Evolutionary conservation across 2,797 vertebrate genomes (phyloP).

Genomic region (Alcedo quadribrachys): DNA sequence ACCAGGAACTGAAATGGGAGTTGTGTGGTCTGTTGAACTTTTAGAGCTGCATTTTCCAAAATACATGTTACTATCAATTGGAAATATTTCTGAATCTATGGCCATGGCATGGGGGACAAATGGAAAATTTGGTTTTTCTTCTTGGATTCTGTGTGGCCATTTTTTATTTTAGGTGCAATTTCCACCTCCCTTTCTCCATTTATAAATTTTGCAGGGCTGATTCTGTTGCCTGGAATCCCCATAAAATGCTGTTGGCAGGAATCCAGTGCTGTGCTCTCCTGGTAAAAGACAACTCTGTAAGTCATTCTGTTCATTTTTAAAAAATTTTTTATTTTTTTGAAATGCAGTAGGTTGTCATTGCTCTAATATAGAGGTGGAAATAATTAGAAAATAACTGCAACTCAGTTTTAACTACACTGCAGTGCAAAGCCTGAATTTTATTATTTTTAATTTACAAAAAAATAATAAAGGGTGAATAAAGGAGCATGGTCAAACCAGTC

Average conservation of each 20-base stretch:
- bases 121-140: background rate
- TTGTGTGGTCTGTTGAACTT: background rate
- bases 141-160: background rate
- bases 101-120: too few relatives aligned
- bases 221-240: slow-evolving; percentile 89
- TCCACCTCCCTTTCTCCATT: background rate
- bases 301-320: background rate
- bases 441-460: background rate
- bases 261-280: slow-evolving; percentile 88
- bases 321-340: background rate
- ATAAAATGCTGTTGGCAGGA: slow-evolving; percentile 89
- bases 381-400: background rate
- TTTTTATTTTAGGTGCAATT: background rate
- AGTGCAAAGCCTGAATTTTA: background rate
- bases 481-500: background rate
- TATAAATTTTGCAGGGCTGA: slow-evolving; percentile 73
- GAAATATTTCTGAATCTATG: background rate
- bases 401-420: background rate
- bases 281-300: slow-evolving; percentile 84
- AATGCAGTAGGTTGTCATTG: background rate
- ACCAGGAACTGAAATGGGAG: background rate
- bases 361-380: background rate
- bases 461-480: background rate
- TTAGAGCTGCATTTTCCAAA: background rate
- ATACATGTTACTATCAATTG: background rate